Base-by-base conservation (phyloP, 2,113 vertebrate species). In the Proterorhinus semilunaris region DNA sequence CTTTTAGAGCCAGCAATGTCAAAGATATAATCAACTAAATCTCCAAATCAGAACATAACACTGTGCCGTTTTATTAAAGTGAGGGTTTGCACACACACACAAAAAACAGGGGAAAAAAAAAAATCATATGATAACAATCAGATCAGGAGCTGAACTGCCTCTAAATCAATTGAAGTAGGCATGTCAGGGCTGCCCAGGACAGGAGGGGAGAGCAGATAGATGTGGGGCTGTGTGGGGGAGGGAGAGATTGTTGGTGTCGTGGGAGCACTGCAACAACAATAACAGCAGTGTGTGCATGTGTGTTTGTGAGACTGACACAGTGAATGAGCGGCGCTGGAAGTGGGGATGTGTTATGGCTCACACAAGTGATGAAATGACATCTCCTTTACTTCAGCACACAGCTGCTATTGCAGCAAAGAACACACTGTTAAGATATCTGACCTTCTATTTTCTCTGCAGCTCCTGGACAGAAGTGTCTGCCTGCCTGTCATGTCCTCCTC, bases 291-390 rank as follows among this genome's bases (percentile, higher is more conserved):
- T 91, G 81, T 88, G 80, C 79, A 68, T 80, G 81, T 80, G 71
- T 81, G 69, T 62, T 77, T 69, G 78, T n/a, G 61, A 69, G 79
- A 69, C 83, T 77, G 85, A 75, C 78, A 73, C 66, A 65, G 82
- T 82, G 84, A 81, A 84, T 83, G 87, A 86, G 79, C 82, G 75
- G 69, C 83, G 83, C 81, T 88, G 87, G 81, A 87, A 85, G 84
- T 87, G 57, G 83, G 87, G 87, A 89, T 90, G 90, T 84, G 83
- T 90, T 88, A 86, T 86, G 84, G 86, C 87, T 92, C 84, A 89
- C 81, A 88, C 83, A 91, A 92, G 90, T 93, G 91, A 91, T 91
- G 88, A 93, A 92, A 93, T 92, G 88, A 92, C 91, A 89, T 92
- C 90, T 92, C 91, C 83, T 87, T 84, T 83, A 78, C 87, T 84